Conservation (phyloP, 2,113 vertebrate genomes). For the Takifugu bimaculatus region DNA sequence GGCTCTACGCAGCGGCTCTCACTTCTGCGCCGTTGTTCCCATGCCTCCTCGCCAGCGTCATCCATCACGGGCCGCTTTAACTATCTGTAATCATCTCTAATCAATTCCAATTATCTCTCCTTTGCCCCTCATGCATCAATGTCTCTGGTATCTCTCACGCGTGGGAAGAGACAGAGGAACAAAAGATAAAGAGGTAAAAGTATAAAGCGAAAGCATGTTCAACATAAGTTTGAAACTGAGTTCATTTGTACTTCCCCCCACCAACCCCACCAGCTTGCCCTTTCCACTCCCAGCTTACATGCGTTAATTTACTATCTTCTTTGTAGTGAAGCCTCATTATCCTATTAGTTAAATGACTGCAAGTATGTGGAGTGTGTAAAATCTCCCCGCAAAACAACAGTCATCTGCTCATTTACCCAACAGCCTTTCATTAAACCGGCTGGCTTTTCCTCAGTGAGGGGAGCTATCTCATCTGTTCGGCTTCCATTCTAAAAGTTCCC, state of each 20-base stretch:
- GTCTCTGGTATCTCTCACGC: constrained; percentile 46
- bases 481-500: constrained; percentile 11
- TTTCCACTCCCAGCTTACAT: background rate
- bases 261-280: background rate
- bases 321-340: constrained; percentile 48
- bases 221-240: no score
- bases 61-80: constrained; percentile 64
- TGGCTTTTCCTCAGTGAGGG: constrained; percentile 52
- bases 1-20: constrained; percentile 37
- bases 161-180: constrained; percentile 19
- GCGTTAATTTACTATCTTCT: constrained; percentile 27
- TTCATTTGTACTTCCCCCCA: no score
- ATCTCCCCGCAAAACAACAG: constrained; percentile 49
- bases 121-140: constrained; percentile 49
- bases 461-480: constrained; percentile 36
- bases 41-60: constrained; percentile 37
- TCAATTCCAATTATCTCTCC: constrained; percentile 63
- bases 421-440: constrained; percentile 54
- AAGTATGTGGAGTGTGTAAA: constrained; percentile 48
- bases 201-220: no score
- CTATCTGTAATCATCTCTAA: constrained; percentile 66
- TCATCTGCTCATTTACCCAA: constrained; percentile 46
- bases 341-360: constrained; percentile 49
- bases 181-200: constrained; percentile 14
- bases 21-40: constrained; percentile 41